Evolutionary conservation across 2,113 vertebrate genomes (phyloP).

Genomic region (Cyanoderma ruficeps): DNA sequence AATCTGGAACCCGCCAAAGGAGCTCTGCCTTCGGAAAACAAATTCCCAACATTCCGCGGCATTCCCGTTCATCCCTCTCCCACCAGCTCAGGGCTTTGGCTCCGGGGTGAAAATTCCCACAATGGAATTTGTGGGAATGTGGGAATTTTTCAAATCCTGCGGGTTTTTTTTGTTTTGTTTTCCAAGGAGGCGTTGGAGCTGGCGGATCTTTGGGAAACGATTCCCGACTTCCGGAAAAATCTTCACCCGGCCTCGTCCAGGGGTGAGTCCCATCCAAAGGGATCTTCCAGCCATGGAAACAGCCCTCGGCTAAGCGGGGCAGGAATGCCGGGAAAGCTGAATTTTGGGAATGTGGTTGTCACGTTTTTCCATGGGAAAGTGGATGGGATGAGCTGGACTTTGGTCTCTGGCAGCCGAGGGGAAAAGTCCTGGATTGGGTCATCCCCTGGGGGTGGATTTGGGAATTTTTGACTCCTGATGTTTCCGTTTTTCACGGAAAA

Average conservation of each 20-base stretch:
- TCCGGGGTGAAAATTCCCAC: background rate
- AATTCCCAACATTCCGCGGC: background rate
- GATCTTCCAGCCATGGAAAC: fast-evolving
- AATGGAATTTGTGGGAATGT: background rate
- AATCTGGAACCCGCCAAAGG: background rate
- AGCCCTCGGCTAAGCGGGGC: background rate
- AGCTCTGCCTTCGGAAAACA: fast-evolving
- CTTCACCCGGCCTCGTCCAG: fast-evolving
- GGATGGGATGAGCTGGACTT: background rate
- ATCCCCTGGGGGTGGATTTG: too few species aligned
- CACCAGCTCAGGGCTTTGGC: fast-evolving
- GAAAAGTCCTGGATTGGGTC: too few species aligned
- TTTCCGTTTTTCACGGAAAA: too few species aligned
- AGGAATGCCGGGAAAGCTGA: background rate
- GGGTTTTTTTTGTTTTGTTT: fast-evolving
- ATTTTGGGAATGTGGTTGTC: background rate
- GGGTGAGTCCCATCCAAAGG: background rate
- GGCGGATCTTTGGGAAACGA: background rate
- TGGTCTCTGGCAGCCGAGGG: fast-evolving
- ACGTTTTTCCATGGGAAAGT: fast-evolving
- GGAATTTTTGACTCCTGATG: too few species aligned
- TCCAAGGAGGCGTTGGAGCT: fast-evolving
- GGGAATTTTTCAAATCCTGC: fast-evolving
- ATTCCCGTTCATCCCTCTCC: background rate
- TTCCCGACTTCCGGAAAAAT: background rate